phyloP scores from a whole-genome alignment of 1,140 invertebrate species.

The Dendroctonus ponderosae region DNA sequence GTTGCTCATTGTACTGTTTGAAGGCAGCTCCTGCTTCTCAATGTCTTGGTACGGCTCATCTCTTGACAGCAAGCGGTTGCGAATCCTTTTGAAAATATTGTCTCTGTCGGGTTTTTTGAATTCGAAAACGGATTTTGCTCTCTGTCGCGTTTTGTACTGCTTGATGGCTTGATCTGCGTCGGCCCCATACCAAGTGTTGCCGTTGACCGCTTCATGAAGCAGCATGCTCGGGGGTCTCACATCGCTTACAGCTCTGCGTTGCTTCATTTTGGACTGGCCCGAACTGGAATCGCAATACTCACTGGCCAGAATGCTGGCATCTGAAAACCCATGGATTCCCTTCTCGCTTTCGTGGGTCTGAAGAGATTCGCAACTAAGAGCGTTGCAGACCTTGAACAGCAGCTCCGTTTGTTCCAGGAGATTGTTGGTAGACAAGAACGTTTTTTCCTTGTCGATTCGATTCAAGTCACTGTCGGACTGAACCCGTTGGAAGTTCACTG shows the following conservation, averaged over 20 bases:
- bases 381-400: conserved; percentile 70
- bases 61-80: conserved; percentile 34
- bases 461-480: conserved; percentile 74
- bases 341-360: conserved; percentile 46
- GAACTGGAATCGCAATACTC: conserved; percentile 57
- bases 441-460: conserved; percentile 73
- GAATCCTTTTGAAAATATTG: conserved; percentile 32
- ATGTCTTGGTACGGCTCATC: conserved; percentile 40
- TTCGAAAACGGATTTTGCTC: conserved; percentile 27
- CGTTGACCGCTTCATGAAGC: conserved; percentile 52
- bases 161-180: conserved; percentile 52
- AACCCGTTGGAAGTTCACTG: conserved; percentile 58
- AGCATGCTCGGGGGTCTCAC: conserved; percentile 50
- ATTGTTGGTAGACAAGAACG: conserved; percentile 59
- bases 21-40: conserved; percentile 40
- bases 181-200: conserved; percentile 69
- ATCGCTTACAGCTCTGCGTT: conserved; percentile 55
- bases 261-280: conserved; percentile 48
- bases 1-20: background rate
- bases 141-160: conserved; percentile 49
- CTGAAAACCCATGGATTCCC: conserved; percentile 46
- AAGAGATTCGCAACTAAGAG: conserved; percentile 61
- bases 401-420: conserved; percentile 71
- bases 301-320: conserved; percentile 63
- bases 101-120: conserved; percentile 28